Evolutionary conservation across 2,888 invertebrate genomes (phyloP), one percentile per base, ranked within the genome.

Genomic region (Parasteatoda lunata): DNA sequence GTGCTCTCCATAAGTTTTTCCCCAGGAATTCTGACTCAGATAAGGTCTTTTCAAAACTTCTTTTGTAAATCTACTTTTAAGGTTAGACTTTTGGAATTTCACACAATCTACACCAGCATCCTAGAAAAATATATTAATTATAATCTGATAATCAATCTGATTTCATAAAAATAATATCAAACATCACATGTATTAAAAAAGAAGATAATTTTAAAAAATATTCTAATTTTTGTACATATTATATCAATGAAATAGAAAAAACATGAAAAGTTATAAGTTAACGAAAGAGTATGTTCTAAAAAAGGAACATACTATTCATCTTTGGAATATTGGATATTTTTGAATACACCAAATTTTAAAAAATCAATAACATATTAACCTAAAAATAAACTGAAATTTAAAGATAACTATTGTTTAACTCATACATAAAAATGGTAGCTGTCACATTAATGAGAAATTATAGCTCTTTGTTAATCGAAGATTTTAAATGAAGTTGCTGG

Each of bases 51-150:
- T 92, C 84, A 96, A 91, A 59, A 95, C 95, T 89, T 93, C 92
- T 90, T 93, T 92, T 72, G 95, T 96, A 91, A 96, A 96, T 92
- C 96, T 96, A 90, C 94, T 94, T 54, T 92, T 90, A 59, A 96
- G 92, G 91, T 94, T 94, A 1, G 95, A 95, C 92, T 96, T 96
- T 93, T 96, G 96, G 91, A 96, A 96, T 92, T 96, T 96, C 0
- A 96, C 96, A 91, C 96, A 96, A 92, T 95, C 94, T 51, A 81
- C 89, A 15, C 84, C 88, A 81, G 64, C 71, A n/a, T 84, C 79
- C 83, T 89, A 75, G 71, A 73, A 81, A 65, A 52, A 59, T 51
- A 11, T 13, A 59, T 13, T 7, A 30, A 30, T 30, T 1, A 30
- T 30, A 30, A 30, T 30, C 30, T 30, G 30, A 2, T 30, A 30